These are phyloP conservation scores for Sebastes nivosus DNA, from an alignment of 2,797 vertebrate species.

Conservation along the genomic window DNA sequence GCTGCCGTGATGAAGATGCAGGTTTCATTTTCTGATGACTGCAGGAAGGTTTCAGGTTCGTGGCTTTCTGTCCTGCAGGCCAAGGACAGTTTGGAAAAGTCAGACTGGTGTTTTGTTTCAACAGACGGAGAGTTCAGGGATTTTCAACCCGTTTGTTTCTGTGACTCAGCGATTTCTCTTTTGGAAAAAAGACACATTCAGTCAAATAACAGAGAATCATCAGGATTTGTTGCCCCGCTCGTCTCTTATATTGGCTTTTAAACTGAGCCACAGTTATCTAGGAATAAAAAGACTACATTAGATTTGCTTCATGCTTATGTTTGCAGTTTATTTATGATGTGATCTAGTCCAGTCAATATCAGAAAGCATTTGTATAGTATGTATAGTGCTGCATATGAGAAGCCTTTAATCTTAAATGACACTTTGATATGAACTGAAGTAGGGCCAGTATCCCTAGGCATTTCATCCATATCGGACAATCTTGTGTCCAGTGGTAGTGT, in stretches of 20 bases:
- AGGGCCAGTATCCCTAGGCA: too few relatives aligned
- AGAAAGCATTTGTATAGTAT: not conserved
- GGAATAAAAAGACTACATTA: not conserved
- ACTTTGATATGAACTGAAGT: not conserved
- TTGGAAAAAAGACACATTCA: not conserved
- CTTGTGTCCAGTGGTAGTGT: not conserved
- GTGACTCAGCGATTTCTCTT: conserved; percentile 42
- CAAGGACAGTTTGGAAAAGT: not conserved
- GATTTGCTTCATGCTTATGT: not conserved
- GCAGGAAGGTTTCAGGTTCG: conserved; percentile 28
- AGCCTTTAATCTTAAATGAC: not conserved
- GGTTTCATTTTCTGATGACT: conserved; percentile 65
- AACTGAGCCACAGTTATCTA: not conserved
- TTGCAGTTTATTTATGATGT: not conserved
- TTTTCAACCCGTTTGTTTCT: not conserved
- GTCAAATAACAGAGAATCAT: conserved; percentile 9
- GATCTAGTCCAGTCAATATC: not conserved
- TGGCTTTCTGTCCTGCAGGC: conserved; percentile 1
- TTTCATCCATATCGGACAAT: not conserved
- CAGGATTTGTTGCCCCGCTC: not conserved
- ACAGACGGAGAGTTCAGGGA: not conserved
- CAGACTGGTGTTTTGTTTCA: conserved; percentile 36
- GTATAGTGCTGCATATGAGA: not conserved
- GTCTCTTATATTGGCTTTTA: not conserved
- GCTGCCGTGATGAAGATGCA: conserved; percentile 28